Evolutionary conservation across 2,888 invertebrate genomes (phyloP).

Genomic region (Hirtodrosophila duncani): DNA sequence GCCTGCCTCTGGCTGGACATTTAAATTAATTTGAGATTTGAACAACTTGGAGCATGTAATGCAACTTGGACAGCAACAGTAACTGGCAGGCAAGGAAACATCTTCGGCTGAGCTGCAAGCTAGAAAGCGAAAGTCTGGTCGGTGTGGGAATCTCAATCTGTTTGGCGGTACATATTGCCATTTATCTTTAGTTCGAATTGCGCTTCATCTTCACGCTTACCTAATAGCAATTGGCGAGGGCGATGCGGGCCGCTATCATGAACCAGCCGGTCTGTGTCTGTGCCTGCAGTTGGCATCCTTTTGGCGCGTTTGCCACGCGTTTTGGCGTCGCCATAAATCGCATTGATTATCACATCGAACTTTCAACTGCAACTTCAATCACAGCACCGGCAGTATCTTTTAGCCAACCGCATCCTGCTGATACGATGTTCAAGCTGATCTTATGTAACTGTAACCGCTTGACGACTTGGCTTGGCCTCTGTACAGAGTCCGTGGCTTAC

Average conservation of each 20-base stretch:
- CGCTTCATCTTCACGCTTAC: conserved; percentile 23
- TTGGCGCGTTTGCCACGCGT: conserved; percentile 56
- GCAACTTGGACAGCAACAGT: conserved; percentile 1
- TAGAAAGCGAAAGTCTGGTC: conserved; percentile 60
- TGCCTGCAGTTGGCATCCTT: conserved; percentile 53
- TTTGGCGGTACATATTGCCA: conserved; percentile 37
- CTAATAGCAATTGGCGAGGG: conserved; percentile 20
- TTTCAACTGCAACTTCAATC: conserved; percentile 32
- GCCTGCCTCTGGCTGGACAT: too few species aligned
- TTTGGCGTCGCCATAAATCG: conserved; percentile 56
- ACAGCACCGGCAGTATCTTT: conserved; percentile 30
- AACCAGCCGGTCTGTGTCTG: conserved; percentile 30
- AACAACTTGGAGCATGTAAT: conserved; percentile 9
- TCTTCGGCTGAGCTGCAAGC: conserved; percentile 22
- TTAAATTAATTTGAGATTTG: conserved; percentile 28
- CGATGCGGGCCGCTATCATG: background rate
- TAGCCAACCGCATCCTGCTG: conserved; percentile 27
- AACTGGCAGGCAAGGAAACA: conserved; percentile 20
- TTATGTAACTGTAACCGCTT: conserved; percentile 36
- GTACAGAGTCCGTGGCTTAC: background rate
- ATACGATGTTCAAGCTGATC: too few species aligned
- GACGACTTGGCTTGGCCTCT: conserved; percentile 3
- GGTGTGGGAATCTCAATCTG: conserved; percentile 62
- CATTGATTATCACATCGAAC: conserved; percentile 58
- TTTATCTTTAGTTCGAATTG: conserved; percentile 64